Base-by-base conservation (phyloP, 2,888 invertebrate species). In the Chironomus riparius region DNA sequence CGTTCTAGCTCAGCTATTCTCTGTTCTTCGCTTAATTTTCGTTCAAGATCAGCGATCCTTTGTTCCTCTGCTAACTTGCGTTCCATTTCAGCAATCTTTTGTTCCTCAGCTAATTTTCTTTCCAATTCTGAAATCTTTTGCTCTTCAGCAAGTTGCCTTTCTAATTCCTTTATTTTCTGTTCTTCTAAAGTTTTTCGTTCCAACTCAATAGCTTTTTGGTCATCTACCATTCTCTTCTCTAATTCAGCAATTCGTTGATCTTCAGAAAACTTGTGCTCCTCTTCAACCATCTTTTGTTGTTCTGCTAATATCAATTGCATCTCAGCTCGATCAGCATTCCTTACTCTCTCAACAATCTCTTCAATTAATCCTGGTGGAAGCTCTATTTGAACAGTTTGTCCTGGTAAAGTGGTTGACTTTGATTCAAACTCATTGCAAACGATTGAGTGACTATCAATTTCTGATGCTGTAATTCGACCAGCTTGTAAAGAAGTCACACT, bases 401-500 rank as follows among this genome's bases (percentile, higher is more conserved):
- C 38, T 10, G 38, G 85, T 78, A 89, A 88, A 0, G 38, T n/a
- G 0, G 91, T 91, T 0, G 89, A 88, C 80, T 88, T 89, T 5
- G 91, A 90, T 79, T 88, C 88, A 77, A 93, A 84, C 80, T 93
- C 92, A 71, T 90, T 87, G 0, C 92, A 89, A 78, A 88, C 89
- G 78, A 94, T 86, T 48, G 90, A 88, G 79, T 88, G 87, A 5
- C 92, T 91, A 80, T 93, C 93, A 77, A 94, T 88, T 82, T 93
- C 92, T 0, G 93, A 92, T 0, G 93, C 93, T 71, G 90, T 86
- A 77, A 94, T 91, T 82, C 91, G 92, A 76, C 89, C 90, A 0
- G 94, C 93, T 81, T 92, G 90, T 62, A 94, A 83, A 79, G 92
- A 92, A 77, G 90, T 90, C 0, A 94, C 93, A 78, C 89, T 91